Evolutionary conservation across 2,113 vertebrate species (phyloP).

Genomic region (Puntigrus tetrazona): DNA sequence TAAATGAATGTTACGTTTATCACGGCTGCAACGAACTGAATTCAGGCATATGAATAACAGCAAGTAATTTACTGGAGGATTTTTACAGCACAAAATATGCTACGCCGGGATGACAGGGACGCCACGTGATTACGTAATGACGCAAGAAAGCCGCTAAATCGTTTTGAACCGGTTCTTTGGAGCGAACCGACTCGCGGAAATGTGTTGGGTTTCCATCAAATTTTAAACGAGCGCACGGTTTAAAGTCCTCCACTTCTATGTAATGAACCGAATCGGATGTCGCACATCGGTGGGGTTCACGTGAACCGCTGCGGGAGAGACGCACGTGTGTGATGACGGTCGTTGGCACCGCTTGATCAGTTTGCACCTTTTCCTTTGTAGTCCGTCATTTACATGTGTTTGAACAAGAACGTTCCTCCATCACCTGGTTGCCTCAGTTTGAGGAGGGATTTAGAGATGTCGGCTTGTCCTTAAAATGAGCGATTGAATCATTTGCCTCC

Average conservation of each 20-base stretch:
- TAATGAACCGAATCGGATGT: neutral
- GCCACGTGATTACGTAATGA: conserved; percentile 13
- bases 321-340: neutral
- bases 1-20: neutral
- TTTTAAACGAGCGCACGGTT: neutral
- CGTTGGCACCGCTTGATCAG: neutral
- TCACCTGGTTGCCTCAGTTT: neutral
- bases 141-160: neutral
- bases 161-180: neutral
- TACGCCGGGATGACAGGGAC: neutral
- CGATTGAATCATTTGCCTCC: neutral
- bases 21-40: neutral
- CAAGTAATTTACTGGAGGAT: too few species aligned
- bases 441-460: conserved; percentile 7
- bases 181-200: neutral
- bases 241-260: neutral
- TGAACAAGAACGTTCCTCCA: neutral
- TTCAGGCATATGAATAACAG: neutral
- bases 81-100: neutral
- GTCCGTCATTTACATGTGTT: conserved; percentile 1
- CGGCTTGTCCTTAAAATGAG: neutral
- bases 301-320: neutral
- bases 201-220: neutral
- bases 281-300: neutral
- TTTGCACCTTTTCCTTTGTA: neutral